These are phyloP conservation scores for Dorcus hopei DNA, from an alignment of 2,888 invertebrate species.

Conservation along the genomic window DNA sequence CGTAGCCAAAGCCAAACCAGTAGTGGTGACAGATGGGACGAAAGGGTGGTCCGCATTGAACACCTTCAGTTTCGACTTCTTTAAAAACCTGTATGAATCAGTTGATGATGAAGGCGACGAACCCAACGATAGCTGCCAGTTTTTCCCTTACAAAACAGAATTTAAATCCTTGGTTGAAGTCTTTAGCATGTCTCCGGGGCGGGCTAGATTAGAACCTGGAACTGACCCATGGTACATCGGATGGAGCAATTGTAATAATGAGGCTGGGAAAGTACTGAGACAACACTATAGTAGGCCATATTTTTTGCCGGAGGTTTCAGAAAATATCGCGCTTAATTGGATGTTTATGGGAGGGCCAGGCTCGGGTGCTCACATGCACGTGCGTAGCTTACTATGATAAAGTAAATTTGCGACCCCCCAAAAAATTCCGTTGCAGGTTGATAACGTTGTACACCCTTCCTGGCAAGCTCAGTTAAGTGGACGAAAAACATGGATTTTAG, in stretches of 20 bases:
- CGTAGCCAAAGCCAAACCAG: constrained; percentile 76
- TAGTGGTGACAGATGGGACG: constrained; percentile 82
- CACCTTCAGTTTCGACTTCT: constrained; percentile 68
- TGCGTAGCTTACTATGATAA: constrained; percentile 49
- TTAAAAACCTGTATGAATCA: constrained; percentile 71
- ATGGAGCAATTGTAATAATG: constrained; percentile 92
- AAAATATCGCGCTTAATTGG: constrained; percentile 91
- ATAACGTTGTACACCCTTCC: constrained; percentile 88
- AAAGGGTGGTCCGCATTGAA: constrained; percentile 75
- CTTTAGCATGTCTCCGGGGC: constrained; percentile 70
- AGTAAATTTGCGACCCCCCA: not conserved
- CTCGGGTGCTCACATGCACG: constrained; percentile 93
- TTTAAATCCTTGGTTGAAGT: constrained; percentile 76
- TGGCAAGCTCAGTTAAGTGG: constrained; percentile 97
- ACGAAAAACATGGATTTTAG: constrained; percentile 81
- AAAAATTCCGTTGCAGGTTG: constrained; percentile 63
- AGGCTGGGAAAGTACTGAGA: constrained; percentile 73
- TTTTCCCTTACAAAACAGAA: constrained; percentile 90
- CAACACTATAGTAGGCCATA: constrained; percentile 81
- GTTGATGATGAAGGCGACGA: constrained; percentile 43
- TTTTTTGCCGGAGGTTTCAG: constrained; percentile 81
- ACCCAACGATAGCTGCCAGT: constrained; percentile 69
- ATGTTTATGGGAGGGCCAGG: constrained; percentile 96
- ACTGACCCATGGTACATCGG: constrained; percentile 63
- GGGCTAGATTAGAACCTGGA: constrained; percentile 58